phyloP scores from a whole-genome alignment of 2,113 vertebrate genomes.

The Sinocyclocheilus anophthalmus region DNA sequence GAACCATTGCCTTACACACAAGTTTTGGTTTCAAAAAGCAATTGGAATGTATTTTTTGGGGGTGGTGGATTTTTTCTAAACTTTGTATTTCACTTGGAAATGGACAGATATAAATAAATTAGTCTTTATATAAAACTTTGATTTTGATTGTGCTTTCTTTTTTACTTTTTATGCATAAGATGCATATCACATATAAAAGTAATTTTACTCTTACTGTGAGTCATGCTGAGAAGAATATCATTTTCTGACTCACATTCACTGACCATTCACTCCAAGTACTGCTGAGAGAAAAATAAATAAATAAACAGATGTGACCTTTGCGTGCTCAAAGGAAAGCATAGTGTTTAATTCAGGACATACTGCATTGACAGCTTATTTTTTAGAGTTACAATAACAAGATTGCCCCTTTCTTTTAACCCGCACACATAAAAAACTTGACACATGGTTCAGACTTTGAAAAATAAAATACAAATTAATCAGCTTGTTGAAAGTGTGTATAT shows the following conservation, averaged over 20 bases:
- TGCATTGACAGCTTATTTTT: background rate
- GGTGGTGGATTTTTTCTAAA: constrained; percentile 34
- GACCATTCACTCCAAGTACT: background rate
- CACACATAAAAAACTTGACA: background rate
- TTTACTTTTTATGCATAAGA: background rate
- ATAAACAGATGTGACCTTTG: background rate
- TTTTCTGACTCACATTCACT: background rate
- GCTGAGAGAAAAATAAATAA: background rate
- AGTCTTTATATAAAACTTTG: constrained; percentile 75
- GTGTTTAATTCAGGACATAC: background rate
- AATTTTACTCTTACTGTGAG: background rate
- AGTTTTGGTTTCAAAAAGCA: constrained; percentile 59
- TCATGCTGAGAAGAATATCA: background rate
- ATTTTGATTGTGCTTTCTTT: constrained; percentile 46
- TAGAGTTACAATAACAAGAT: background rate
- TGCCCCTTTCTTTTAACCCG: background rate
- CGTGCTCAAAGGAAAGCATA: background rate
- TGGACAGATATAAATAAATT: constrained; percentile 68
- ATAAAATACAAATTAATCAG: background rate
- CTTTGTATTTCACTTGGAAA: constrained; percentile 64
- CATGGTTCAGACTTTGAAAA: background rate
- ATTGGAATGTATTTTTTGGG: constrained; percentile 71
- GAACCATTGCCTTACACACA: constrained; percentile 61
- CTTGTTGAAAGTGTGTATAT: background rate
- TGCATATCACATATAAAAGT: too few relatives aligned